Base-by-base conservation (phyloP, 2,797 vertebrate genomes). In the Sus cebifrons region DNA sequence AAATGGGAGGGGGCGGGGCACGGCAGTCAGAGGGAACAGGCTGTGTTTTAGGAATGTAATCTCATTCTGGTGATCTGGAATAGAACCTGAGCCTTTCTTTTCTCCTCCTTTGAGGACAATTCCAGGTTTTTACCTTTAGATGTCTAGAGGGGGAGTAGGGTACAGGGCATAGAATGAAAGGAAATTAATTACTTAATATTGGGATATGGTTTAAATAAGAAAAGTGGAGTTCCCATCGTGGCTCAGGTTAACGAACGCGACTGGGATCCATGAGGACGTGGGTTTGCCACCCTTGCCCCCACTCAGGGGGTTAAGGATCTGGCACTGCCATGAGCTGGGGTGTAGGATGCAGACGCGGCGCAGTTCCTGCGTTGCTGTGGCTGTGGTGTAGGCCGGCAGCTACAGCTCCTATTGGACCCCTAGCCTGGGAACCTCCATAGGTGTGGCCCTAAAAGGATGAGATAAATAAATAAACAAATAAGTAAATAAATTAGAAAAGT, bases 181-280 rank as follows among this genome's bases (percentile, higher is more conserved):
- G 94, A 60, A 86, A 60, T 65, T 64, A 84, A 68, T 87, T 20
- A 86, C 88, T 29, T 65, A 74, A 20, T 86, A 65, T 44, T 84
- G 62, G 62, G 62, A 52, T 14, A 25, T n/a, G 27, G 25, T 81
- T 85, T 67, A 81, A 77, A 12, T 85, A 79, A 92, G 25, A 65
- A 74, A 78, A 81, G 44, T 78, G 71, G 44, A 49, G 44, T 49
- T 49, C 44, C 44, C 44, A 10, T 49, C 44, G 9, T 49, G 44
- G 44, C 44, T 49, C 44, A 49, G 6, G 44, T 49, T 49, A 49
- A 49, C 9, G 44, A 49, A 49, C 44, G 7, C 5, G 44, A 49
- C 44, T 10, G 9, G 44, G 4, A 49, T 49, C 44, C 44, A 49
- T 49, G 44, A 49, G 44, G 9, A 49, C 9, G 44, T 2, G 44